Evolutionary conservation across 2,797 vertebrate genomes (phyloP), one percentile per base, ranked within the genome.

Genomic region (Lacerta bilineata): DNA sequence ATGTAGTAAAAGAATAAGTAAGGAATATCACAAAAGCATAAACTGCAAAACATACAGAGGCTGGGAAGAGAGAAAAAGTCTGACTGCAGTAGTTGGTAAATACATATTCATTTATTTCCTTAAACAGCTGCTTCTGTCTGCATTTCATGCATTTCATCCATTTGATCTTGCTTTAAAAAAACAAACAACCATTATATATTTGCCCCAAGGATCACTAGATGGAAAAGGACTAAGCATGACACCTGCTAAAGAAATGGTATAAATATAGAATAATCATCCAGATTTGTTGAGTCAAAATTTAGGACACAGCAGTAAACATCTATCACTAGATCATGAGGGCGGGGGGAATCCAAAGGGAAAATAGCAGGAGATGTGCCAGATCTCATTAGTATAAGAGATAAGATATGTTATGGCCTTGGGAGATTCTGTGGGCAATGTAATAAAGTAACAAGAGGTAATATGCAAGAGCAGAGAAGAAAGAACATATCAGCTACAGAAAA

Each of bases 71-170:
- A 46, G 82, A 72, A 85, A 86, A 93, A 55, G 27, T 88, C 85
- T 87, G 17, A 81, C n/a, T 89, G 41, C 9, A 6, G 71, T 4
- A 59, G 8, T 74, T 11, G n/a, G 36, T 8, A 50, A 83, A 91
- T 76, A 55, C 55, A 69, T 39, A 78, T 55, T 93, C 81, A 90
- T 76, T 94, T 90, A 90, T 92, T 92, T 95, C 90, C 68, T 91
- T 86, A 50, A 91, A 68, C 77, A 93, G 39, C 82, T 89, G 11
- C 15, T 72, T 8, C 61, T 76, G 17, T 78, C 91, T 92, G 46
- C 79, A 93, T 89, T 94, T 95, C 36, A 86, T 92, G 46, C 79
- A 93, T 89, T 93, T 95, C 36, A 86, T 0, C 29, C 88, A 39
- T 87, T 86, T 84, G 8, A 90, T 13, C 84, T 87, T 29, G 80